Base-by-base conservation (phyloP, 2,888 invertebrate species). In the Plebejus anna region DNA sequence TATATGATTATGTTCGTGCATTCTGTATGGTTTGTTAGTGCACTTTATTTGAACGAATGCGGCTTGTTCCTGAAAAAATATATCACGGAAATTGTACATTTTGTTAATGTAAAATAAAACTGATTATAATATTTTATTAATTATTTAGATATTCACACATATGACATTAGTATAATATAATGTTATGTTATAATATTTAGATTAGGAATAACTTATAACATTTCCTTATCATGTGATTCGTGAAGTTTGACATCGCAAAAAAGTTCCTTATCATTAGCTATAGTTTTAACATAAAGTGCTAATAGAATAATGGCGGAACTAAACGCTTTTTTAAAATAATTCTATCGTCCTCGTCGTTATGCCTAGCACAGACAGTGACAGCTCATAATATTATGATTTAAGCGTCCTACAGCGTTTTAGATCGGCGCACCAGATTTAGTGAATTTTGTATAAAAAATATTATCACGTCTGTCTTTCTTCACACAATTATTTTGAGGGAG, bases 1-100 rank as follows among this genome's bases (percentile, higher is more conserved):
- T 89, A 89, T 87, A 81, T 83, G 84, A 88, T 89, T 89, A 89
- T 84, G 84, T 83, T 85, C 83, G 76, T 73, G 55, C 70, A 75
- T 28, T 72, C 72, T 13, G 42, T 32, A 6, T 36, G 13, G 32
- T 51, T 75, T 75, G 61, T 75, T 16, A 51, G 57, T 51, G 16
- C 66, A 4, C 16, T 66, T 36, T 66, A 1, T 66, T 55, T 55
- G 4, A 55, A 55, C 55, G 55, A 13, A 55, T 55, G 55, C 4
- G 16, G 55, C 55, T 55, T 55, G 16, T 13, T 55, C 1, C 4
- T 16, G 55, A 4, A 55, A 16, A 4, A 16, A 55, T 55, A 16
- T 55, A 16, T 55, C 16, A 4, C 4, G 16, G 55, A 16, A 55
- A 55, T 9, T 11, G 16, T 55, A 47, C 47, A 47, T 55, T 42